These are phyloP conservation scores for Limnephilus lunatus DNA, from an alignment of 2,888 invertebrate species.

Conservation along the genomic window DNA sequence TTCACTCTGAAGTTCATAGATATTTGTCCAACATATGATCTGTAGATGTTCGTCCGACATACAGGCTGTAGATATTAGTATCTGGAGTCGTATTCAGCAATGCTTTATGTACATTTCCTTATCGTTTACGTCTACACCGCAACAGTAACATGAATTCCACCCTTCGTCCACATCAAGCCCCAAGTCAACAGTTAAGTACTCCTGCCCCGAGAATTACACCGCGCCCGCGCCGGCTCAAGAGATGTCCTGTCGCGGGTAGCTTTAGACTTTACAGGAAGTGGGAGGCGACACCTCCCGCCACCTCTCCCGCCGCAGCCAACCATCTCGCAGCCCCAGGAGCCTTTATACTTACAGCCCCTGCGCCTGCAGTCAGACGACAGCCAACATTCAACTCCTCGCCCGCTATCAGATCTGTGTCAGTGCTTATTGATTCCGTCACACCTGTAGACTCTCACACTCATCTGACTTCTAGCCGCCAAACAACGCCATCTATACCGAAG, in stretches of 20 bases:
- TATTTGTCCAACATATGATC: no score
- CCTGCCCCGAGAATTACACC: not conserved
- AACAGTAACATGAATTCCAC: not conserved
- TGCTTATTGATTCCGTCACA: constrained; percentile 39
- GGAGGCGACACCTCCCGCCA: not conserved
- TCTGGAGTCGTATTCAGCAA: no score
- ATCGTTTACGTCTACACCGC: not conserved
- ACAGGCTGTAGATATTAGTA: no score
- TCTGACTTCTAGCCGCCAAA: not conserved
- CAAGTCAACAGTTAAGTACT: not conserved
- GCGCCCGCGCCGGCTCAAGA: constrained; percentile 5
- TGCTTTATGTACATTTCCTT: not conserved
- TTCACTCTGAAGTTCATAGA: no score
- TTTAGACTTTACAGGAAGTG: not conserved
- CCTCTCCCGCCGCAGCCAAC: not conserved
- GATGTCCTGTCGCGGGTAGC: constrained; percentile 5
- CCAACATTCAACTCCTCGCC: constrained; percentile 13
- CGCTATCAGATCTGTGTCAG: constrained; percentile 21
- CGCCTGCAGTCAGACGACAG: not conserved
- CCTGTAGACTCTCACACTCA: constrained; percentile 31
- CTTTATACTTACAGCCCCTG: not conserved
- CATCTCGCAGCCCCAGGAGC: not conserved
- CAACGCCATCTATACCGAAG: not conserved
- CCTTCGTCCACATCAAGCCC: not conserved
- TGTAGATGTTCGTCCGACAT: no score